Percentiles rank a stretch among this genome's conserved stretches.
phyloP scores from a whole-genome alignment of 2,888 invertebrate species.

The Balanococcus diminutus region DNA sequence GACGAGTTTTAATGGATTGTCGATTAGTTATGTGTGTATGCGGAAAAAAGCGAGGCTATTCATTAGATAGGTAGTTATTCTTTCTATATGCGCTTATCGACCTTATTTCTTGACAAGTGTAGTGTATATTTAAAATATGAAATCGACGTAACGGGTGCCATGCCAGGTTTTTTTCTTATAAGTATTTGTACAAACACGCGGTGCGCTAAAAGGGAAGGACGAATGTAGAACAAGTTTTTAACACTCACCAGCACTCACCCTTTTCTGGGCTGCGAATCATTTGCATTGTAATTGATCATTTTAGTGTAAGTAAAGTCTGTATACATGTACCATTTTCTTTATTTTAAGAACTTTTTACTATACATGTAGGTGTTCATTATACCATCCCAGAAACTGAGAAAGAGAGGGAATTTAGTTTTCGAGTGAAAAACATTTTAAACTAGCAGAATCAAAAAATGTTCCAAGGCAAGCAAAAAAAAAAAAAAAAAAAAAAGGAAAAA shows the following conservation, averaged over 20 bases:
- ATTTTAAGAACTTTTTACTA: no score
- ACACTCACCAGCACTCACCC: neutral
- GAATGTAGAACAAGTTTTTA: neutral
- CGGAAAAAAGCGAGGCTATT: neutral
- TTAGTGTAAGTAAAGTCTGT: no score
- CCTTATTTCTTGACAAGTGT: neutral
- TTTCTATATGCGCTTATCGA: neutral
- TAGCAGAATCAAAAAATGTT: no score
- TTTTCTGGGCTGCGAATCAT: neutral
- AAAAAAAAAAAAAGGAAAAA: no score
- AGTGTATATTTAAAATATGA: neutral
- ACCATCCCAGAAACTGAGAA: no score
- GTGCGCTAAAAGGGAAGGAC: neutral
- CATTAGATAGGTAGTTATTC: neutral
- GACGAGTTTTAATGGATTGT: neutral
- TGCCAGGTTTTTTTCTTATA: neutral
- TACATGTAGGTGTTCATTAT: no score
- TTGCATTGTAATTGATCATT: neutral
- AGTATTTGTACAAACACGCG: neutral
- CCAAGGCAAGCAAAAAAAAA: no score
- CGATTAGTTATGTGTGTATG: neutral
- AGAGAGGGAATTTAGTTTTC: no score
- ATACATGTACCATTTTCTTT: no score
- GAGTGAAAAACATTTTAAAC: no score
- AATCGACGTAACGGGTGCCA: slow-evolving; percentile 1